Evolutionary conservation across 2,888 invertebrate genomes (phyloP), one percentile per base, ranked within the genome.

Genomic region (Acleris sparsana): DNA sequence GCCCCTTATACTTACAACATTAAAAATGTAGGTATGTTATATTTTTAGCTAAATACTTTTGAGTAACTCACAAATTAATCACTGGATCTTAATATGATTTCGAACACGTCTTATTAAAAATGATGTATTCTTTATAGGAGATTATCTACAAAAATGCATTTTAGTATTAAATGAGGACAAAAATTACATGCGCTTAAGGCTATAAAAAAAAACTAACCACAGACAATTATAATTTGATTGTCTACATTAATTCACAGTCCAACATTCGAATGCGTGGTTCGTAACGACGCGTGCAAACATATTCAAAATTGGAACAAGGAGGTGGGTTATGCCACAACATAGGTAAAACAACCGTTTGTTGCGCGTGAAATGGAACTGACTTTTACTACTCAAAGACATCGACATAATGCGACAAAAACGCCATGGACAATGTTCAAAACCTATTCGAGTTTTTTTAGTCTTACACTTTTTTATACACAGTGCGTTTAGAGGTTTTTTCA

Each of bases 261-360:
- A 77, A 77, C 76, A 75, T 79, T 75, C 79, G 75, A 76, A 76
- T 75, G 75, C 74, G 49, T 66, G 56, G 53, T 71, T 75, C 74
- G 75, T 76, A 80, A 77, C 77, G 80, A 77, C 76, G 81, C 82
- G 79, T 81, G 80, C 79, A 78, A 82, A 80, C 75, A 77, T 78
- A 80, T 81, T 78, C 82, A 83, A 79, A 83, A 86, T 83, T 86
- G 86, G 85, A 88, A 87, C 86, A 82, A 88, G 89, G 90, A 88
- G 89, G 90, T 88, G 91, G 89, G 89, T 82, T 82, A 80, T 80
- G 82, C 83, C 84, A 82, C 77, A 62, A 62, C 61, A 56, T 46
- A 46, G 17, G 6, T 16, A 16, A 44, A 44, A 11, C 33, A 33
- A 33, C 33, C 33, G 33, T 33, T 33, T 33, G 11, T 11, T 33